Conservation (phyloP, 1,140 invertebrate species). For the Maconellicoccus hirsutus region DNA sequence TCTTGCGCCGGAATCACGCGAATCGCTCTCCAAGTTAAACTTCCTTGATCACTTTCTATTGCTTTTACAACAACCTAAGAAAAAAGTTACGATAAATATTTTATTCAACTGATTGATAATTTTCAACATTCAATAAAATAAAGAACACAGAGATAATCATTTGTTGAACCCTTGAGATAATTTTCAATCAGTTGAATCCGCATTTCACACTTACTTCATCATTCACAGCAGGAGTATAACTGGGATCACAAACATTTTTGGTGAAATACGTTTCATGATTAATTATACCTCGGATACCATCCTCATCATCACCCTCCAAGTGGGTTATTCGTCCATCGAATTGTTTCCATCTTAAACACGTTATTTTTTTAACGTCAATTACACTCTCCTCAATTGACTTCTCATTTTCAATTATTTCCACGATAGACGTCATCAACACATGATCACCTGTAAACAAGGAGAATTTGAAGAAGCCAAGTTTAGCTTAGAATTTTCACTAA, state of each 20-base stretch:
- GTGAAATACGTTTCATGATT: constrained; percentile 44
- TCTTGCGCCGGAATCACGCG: constrained; percentile 22
- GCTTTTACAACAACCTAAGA: constrained; percentile 42
- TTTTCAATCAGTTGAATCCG: background rate
- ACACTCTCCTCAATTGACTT: background rate
- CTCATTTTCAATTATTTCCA: background rate
- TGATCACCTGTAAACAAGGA: background rate
- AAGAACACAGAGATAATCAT: background rate
- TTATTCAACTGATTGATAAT: too few species aligned
- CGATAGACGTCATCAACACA: background rate
- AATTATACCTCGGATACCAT: constrained; percentile 35
- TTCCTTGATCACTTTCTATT: constrained; percentile 54
- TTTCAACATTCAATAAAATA: constrained; percentile 24
- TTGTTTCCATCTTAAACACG: too few species aligned
- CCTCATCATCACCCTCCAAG: background rate
- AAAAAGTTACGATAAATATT: background rate
- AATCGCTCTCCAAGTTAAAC: constrained; percentile 33
- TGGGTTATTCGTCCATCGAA: background rate
- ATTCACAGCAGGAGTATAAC: constrained; percentile 41
- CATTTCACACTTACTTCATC: constrained; percentile 35
- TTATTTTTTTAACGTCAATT: background rate
- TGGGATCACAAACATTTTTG: constrained; percentile 38
- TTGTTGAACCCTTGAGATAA: background rate
- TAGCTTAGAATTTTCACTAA: background rate
- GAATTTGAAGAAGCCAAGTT: background rate